Evolutionary conservation across 2,888 invertebrate species (phyloP).

Genomic region (Smittia sp.): DNA sequence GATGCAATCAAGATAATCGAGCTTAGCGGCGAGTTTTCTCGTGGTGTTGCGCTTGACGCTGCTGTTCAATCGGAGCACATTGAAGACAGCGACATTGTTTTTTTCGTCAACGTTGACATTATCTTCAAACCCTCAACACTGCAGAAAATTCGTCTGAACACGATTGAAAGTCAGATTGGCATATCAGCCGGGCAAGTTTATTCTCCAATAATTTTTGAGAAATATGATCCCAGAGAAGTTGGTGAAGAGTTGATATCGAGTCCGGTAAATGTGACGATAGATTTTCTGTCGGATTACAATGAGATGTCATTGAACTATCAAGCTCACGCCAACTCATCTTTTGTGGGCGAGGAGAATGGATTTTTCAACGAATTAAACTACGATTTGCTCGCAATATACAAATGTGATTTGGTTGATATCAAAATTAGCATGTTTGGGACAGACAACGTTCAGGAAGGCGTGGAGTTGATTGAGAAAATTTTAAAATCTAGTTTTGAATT

Average conservation of each 20-base stretch:
- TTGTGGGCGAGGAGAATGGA: too few species aligned
- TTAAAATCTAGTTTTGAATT: too few species aligned
- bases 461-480: slow-evolving; percentile 52
- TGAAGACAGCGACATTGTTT: slow-evolving; percentile 61
- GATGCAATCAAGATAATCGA: slow-evolving; percentile 51
- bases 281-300: slow-evolving; percentile 42
- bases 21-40: slow-evolving; percentile 64
- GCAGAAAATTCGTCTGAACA: slow-evolving; percentile 73
- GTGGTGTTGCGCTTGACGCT: slow-evolving; percentile 78
- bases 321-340: slow-evolving; percentile 62
- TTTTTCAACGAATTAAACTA: slow-evolving; percentile 57
- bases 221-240: slow-evolving; percentile 76
- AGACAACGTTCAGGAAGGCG: slow-evolving; percentile 95
- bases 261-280: neutral
- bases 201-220: slow-evolving; percentile 95
- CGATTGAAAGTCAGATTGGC: slow-evolving; percentile 64
- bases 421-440: slow-evolving; percentile 84
- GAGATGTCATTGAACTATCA: slow-evolving; percentile 62
- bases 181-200: slow-evolving; percentile 84
- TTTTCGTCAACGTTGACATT: slow-evolving; percentile 97
- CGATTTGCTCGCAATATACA: slow-evolving; percentile 89
- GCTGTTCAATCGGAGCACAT: slow-evolving; percentile 59
- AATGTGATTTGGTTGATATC: slow-evolving; percentile 63
- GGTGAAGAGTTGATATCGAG: slow-evolving; percentile 53
- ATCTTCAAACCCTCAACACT: slow-evolving; percentile 73